Base-by-base conservation (phyloP, 2,797 vertebrate species). In the Fistularia tabacaria region DNA sequence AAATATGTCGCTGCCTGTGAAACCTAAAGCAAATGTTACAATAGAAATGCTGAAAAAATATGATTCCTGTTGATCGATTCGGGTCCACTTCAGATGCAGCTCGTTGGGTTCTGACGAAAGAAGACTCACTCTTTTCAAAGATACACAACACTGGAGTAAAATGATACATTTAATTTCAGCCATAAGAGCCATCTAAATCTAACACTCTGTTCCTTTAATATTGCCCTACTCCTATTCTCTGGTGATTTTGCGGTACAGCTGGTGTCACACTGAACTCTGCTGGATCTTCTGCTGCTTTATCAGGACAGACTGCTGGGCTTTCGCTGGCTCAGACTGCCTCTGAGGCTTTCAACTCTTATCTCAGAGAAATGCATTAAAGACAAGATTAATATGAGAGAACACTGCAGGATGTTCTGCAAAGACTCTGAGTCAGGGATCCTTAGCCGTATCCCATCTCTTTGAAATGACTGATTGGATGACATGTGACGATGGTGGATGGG, bases 341-440 rank as follows among this genome's bases (percentile, higher is more conserved):
- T 49, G 65, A 72, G 81, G 74, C 60, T 75, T 81, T 81, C 68
- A 68, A 59, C 52, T 65, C 67, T 86, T 87, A 87, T 88, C 85
- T 52, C 63, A 69, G 66, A 46, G 49, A 86, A 88, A 84, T 84
- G 70, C 77, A 88, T 88, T 85, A 86, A 85, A 85, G 73, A 69
- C 69, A 71, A 80, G 82, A 84, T 85, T 88, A 82, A 84, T 85
- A 85, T 69, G 69, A 77, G 49, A 63, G 66, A 81, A 77, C 64
- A 77, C 59, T 46, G 48, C 55, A 62, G 68, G 61, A 78, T 68
- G 64, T 67, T 73, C 64, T 62, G 64, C 57, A 75, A 77, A 63
- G 71, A 56, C 69, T 57, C 25, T 25, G 68, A 71, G 70, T 78
- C 62, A 76, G 77, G 70, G 68, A 77, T 77, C 69, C 59, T 58